Evolutionary conservation across 2,888 invertebrate genomes (phyloP).

Genomic region (Cynaeus angustus): DNA sequence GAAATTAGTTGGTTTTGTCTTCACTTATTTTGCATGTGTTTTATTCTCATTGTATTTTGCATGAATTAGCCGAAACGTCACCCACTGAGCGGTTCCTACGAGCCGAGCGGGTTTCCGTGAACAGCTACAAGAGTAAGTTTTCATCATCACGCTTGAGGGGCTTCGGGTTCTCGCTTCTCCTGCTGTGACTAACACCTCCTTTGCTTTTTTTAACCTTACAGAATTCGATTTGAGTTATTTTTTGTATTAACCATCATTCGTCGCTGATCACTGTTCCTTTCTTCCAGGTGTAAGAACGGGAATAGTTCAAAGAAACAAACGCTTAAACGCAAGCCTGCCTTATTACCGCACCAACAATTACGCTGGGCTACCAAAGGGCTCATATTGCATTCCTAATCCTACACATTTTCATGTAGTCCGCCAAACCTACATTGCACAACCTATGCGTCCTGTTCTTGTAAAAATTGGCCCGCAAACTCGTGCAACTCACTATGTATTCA

Average conservation of each 20-base stretch:
- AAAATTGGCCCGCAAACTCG: constrained; percentile 53
- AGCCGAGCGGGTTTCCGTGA: constrained; percentile 63
- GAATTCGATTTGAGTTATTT: constrained; percentile 45
- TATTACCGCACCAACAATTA: constrained; percentile 68
- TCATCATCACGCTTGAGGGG: constrained; percentile 2
- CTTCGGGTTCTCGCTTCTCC: constrained; percentile 17
- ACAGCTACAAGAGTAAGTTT: constrained; percentile 63
- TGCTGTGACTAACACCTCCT: constrained; percentile 4
- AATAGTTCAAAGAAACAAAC: constrained; percentile 17
- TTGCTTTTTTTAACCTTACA: constrained; percentile 48
- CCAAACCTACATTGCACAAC: constrained; percentile 59
- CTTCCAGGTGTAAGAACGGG: constrained; percentile 60
- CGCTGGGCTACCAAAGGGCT: constrained; percentile 69
- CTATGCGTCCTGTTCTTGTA: constrained; percentile 63
- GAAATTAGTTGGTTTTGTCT: too few species aligned
- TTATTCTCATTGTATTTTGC: constrained; percentile 54
- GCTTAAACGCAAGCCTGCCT: constrained; percentile 24
- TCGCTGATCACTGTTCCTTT: constrained; percentile 51
- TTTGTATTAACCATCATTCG: constrained; percentile 2
- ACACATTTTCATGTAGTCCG: constrained; percentile 69
- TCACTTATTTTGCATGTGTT: constrained; percentile 43
- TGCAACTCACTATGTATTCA: constrained; percentile 54
- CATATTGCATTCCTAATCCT: constrained; percentile 68
- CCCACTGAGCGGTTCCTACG: constrained; percentile 63
- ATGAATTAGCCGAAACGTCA: constrained; percentile 61